These are phyloP conservation scores for Planococcus citri DNA, from an alignment of 1,140 invertebrate species.

Conservation along the genomic window DNA sequence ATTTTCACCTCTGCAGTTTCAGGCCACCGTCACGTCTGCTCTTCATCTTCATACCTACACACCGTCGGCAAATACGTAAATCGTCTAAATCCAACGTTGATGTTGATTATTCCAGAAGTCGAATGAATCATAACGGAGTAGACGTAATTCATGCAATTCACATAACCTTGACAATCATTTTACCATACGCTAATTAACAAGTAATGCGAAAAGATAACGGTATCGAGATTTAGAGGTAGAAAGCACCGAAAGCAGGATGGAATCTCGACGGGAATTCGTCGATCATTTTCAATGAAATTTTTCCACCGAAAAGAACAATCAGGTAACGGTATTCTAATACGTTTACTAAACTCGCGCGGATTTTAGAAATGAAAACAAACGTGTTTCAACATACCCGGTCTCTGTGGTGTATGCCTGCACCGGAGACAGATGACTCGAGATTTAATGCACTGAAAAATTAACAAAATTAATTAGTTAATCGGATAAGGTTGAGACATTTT, in stretches of 20 bases:
- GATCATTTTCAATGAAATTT: background rate
- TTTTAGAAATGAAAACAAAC: background rate
- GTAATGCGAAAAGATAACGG: background rate
- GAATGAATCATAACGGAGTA: background rate
- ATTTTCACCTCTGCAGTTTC: no score
- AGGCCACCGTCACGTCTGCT: no score
- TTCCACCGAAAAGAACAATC: background rate
- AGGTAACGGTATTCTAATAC: background rate
- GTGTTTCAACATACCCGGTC: background rate
- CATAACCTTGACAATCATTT: background rate
- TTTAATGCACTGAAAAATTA: constrained; percentile 73
- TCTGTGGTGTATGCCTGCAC: constrained; percentile 14
- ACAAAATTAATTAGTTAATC: constrained; percentile 19
- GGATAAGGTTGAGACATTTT: background rate
- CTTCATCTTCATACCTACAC: no score
- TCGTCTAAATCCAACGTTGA: no score
- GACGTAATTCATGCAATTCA: background rate
- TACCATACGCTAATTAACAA: background rate
- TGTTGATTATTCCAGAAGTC: no score
- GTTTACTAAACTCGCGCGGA: background rate
- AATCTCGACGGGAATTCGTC: background rate
- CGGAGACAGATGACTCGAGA: constrained; percentile 85
- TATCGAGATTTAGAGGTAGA: background rate
- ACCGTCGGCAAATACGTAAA: no score
- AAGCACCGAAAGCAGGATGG: background rate